phyloP scores from a whole-genome alignment of 2,797 vertebrate genomes.

The Bradypus variegatus region DNA sequence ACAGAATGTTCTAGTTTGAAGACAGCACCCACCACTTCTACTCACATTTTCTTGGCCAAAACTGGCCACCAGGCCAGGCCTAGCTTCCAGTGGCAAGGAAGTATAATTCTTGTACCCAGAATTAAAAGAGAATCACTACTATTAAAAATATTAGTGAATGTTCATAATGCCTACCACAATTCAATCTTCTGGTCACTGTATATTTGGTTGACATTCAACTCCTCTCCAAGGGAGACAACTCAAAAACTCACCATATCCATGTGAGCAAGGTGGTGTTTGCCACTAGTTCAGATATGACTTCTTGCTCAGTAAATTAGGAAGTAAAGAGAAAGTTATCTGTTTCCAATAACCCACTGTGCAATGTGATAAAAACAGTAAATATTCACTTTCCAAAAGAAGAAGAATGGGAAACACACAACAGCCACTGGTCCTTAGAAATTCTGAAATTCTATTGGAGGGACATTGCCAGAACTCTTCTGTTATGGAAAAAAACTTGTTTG shows the following conservation, averaged over 20 bases:
- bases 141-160: not conserved
- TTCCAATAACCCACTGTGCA: not conserved
- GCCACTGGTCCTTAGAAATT: not conserved
- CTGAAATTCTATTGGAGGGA: not conserved
- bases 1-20: not conserved
- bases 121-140: not conserved
- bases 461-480: not conserved
- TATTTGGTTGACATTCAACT: not conserved
- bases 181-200: not conserved
- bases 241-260: not conserved
- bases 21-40: not conserved
- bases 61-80: not conserved
- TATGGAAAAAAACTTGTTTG: not conserved
- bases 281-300: not conserved
- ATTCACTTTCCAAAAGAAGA: conserved; percentile 29
- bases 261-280: not conserved
- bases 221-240: not conserved
- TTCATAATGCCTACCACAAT: not conserved
- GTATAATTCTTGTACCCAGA: not conserved
- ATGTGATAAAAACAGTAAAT: not conserved
- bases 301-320: not conserved
- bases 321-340: not conserved
- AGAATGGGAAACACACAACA: not conserved
- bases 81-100: not conserved
- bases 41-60: not conserved